Base-by-base conservation (phyloP, 2,888 invertebrate species). In the Xylocampa areola region DNA sequence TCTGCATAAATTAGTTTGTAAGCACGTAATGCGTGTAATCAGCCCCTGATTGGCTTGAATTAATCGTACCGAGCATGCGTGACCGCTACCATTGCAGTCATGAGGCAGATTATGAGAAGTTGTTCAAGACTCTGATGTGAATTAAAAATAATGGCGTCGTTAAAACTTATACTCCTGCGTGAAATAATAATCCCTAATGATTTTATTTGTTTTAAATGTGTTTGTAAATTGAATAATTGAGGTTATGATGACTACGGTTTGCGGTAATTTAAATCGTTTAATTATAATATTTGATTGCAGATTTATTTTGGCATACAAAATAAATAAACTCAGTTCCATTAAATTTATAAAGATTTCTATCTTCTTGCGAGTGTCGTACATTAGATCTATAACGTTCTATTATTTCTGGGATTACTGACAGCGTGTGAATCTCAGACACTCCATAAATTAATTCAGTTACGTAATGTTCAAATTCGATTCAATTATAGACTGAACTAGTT, bases 11-110 rank as follows among this genome's bases (percentile, higher is more conserved):
- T 82, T 81, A 84, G 64, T 85, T 86, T 83, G 89, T 87, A 80
- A 82, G 79, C 70, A 73, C 77, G 76, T 92, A 92, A 92, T 91
- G 91, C 92, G 91, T 92, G 91, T 92, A 92, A 93, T 92, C 91
- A 92, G 86, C 78, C 86, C 84, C 87, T 92, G 92, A 93, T 93
- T 93, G 93, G 92, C 87, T 90, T 89, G 92, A 92, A 93, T 93
- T 93, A 92, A 92, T 92, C 92, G 92, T 84, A 77, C 86, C 64
- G 81, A 74, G 88, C 88, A 92, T 92, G 92, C 93, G 93, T 92
- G 92, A 89, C 92, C 78, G 88, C 91, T 89, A 88, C 92, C 89
- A 89, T 86, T 88, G 85, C 82, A 84, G 82, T 77, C 81, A 83
- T 75, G 80, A 83, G 76, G 67, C 81, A 80, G 83, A 80, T 87